phyloP scores from a whole-genome alignment of 2,113 vertebrate genomes.

The Rattus norvegicus region GRCr8 NC_086024.1:120070501-120071000 shows the following conservation, averaged over 20 bases:
- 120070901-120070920: not conserved
- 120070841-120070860: not conserved
- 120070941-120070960: not conserved
- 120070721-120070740: not conserved
- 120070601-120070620: not conserved
- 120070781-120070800: not conserved
- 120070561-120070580: rapidly evolving
- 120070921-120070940: not conserved
- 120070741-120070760: not conserved
- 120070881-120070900: not conserved
- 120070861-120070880: not conserved
- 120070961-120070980: not conserved
- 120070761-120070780: not conserved
- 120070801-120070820: not conserved
- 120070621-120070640: not conserved
- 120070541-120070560: not conserved
- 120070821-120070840: not conserved
- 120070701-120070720: not conserved
- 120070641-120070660: not conserved
- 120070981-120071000: not conserved
- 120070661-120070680: not conserved
- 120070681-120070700: not conserved
- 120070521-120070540: not conserved
- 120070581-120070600: not conserved
- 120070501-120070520: rapidly evolving